Evolutionary conservation across 2,113 vertebrate species (phyloP).

Genomic region (Chinchilla lanigera): DNA sequence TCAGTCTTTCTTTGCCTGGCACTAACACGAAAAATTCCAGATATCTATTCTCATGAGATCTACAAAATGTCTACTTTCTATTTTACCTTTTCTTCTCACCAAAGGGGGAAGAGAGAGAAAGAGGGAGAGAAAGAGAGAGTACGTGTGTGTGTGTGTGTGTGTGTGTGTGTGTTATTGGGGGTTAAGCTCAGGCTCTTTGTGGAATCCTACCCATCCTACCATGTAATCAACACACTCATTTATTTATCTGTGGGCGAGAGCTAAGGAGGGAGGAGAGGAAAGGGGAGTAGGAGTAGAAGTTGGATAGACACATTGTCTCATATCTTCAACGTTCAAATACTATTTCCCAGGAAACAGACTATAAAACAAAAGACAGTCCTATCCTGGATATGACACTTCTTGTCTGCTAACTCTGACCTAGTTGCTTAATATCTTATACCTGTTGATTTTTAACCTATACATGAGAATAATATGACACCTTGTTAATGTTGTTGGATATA

Average conservation of each 20-base stretch:
- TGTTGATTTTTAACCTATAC: slow-evolving; percentile 9
- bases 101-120: background rate
- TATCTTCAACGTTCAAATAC: background rate
- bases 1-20: background rate
- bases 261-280: background rate
- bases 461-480: background rate
- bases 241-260: background rate
- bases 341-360: background rate
- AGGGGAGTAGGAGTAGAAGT: background rate
- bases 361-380: background rate
- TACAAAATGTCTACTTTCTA: background rate
- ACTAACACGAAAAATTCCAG: background rate
- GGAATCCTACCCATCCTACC: background rate
- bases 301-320: background rate
- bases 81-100: background rate
- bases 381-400: background rate
- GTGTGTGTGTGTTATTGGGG: background rate
- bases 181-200: background rate
- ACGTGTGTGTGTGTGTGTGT: background rate
- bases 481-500: background rate
- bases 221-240: background rate
- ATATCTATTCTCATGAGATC: background rate
- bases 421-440: background rate
- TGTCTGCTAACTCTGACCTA: background rate
- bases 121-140: background rate